Percentiles rank a stretch among this genome's conserved stretches.
Evolutionary conservation across 1,140 invertebrate species (phyloP).

Genomic region (Leucophenga varia): DNA sequence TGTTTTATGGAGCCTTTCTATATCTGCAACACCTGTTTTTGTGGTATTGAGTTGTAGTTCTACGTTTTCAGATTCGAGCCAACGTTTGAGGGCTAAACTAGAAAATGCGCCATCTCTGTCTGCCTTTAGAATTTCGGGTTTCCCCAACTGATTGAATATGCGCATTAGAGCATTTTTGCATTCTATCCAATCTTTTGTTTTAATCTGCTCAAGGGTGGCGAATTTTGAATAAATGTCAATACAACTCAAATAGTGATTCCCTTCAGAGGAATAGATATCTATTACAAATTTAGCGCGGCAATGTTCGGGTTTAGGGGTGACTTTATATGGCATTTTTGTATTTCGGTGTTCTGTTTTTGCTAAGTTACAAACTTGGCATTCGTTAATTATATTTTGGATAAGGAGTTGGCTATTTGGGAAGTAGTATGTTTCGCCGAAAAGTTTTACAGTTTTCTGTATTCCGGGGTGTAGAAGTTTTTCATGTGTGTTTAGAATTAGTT

Average conservation of each 20-base stretch:
- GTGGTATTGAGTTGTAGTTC: conserved; percentile 2
- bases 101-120: conserved; percentile 7
- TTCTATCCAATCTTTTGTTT: conserved; percentile 3
- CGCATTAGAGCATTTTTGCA: conserved; percentile 3
- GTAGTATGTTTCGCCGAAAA: conserved; percentile 10
- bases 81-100: conserved; percentile 5
- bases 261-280: neutral
- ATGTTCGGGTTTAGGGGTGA: neutral
- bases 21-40: conserved; percentile 11
- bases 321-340: neutral
- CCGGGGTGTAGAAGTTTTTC: conserved; percentile 8
- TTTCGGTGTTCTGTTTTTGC: no score
- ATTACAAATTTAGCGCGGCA: no score
- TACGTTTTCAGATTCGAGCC: conserved; percentile 7
- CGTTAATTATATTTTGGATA: no score
- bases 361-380: no score
- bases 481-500: no score
- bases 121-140: conserved; percentile 1
- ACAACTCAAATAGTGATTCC: neutral
- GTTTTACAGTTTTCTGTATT: conserved; percentile 11
- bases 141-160: neutral
- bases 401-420: conserved; percentile 9
- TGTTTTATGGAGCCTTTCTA: conserved; percentile 12
- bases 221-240: neutral
- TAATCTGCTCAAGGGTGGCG: neutral